Base-by-base conservation (phyloP, 2,797 vertebrate genomes). In the Sebastiscus tertius region DNA sequence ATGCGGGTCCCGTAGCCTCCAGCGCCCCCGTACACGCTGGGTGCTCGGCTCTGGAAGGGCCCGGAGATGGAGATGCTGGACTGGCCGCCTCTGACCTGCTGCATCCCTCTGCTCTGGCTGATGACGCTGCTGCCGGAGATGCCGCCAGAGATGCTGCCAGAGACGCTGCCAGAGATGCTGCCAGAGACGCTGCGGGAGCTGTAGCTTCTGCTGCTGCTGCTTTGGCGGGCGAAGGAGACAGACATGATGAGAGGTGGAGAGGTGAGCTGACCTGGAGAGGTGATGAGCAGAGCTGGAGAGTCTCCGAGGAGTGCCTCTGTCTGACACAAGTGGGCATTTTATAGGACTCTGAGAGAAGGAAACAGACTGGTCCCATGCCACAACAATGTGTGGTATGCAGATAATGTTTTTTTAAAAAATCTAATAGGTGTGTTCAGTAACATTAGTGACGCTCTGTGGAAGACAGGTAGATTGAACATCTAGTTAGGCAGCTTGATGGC, bases 1-100 rank as follows among this genome's bases (percentile, higher is more conserved):
- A 93, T 65, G 36, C 80, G 76, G 31, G 75, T 87, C 56, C 87
- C 85, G 5, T 2, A 58, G 0, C 90, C 90, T 1, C 88, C 89
- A 0, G 88, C 85, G 4, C 86, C 93, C 0, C 83, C 94, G 4
- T 92, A 78, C 59, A 93, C 62, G 39, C 87, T 93, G 77, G 77
- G 87, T 1, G 90, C 1, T 3, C 61, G 66, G 12, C 1, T 1
- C 27, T 5, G 18, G 33, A 16, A 6, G 27, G 1, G 0, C 1
- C 33, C 0, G 0, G 33, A 65, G 6, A 12, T 49, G 75, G 80
- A 71, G 4, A 54, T 8, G 60, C 22, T 27, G 7, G 26, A 55
- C 46, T 49, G 42, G 1, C 60, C 12, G 2, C 54, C 54, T 3
- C 42, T 49, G 6, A 33, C 0, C 6, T 60, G 1, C 62, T 31